Percentiles rank a stretch among this genome's conserved stretches.
phyloP scores from a whole-genome alignment of 2,113 vertebrate genomes.

The Delphinus delphis region DNA sequence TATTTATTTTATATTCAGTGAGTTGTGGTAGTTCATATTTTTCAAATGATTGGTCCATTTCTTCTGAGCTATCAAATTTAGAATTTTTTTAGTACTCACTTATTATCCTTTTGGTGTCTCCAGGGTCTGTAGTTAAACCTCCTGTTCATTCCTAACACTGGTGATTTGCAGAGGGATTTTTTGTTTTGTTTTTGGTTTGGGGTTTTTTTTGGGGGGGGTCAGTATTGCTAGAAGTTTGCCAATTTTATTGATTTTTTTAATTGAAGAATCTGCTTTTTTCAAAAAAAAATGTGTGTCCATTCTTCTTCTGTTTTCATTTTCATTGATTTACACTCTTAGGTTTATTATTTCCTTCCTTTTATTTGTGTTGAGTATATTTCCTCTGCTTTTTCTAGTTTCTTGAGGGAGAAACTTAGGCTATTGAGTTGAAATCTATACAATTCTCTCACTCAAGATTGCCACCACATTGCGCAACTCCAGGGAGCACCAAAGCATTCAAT shows the following conservation, averaged over 20 bases:
- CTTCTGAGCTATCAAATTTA: background rate
- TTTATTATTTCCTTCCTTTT: background rate
- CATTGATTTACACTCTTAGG: background rate
- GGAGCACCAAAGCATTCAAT: background rate
- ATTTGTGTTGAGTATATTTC: background rate
- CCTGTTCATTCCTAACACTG: background rate
- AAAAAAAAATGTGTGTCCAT: background rate
- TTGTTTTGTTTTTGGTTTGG: background rate
- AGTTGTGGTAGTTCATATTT: background rate
- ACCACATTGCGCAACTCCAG: background rate
- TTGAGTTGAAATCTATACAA: background rate
- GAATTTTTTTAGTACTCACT: background rate
- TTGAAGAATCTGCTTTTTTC: background rate
- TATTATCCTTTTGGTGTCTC: background rate
- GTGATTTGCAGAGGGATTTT: background rate
- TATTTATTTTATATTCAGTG: background rate
- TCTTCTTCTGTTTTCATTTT: background rate
- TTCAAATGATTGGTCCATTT: background rate
- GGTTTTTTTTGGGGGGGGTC: too few species aligned
- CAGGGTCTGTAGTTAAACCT: background rate
- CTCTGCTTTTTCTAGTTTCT: background rate
- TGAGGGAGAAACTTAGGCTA: background rate
- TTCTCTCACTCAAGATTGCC: background rate
- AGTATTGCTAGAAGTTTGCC: background rate
- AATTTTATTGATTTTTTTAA: background rate